A percentile compares a stretch with the other conserved stretches of the same genome.
phyloP scores from a whole-genome alignment of 2,797 vertebrate species.

The Anabas testudineus region DNA sequence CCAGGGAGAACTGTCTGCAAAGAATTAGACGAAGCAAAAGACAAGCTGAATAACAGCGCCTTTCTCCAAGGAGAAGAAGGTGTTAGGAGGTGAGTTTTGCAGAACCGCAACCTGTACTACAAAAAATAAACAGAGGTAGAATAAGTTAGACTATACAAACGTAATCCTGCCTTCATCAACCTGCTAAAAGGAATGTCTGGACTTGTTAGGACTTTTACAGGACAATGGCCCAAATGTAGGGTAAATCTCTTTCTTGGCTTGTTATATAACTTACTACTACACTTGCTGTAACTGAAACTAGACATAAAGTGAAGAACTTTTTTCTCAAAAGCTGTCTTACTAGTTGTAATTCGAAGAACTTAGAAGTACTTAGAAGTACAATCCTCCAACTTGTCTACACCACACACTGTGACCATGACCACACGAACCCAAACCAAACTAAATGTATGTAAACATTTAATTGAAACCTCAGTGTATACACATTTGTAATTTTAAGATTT shows the following conservation, averaged over 20 bases:
- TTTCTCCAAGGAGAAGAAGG: slow-evolving; percentile 51
- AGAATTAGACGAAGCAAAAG: slow-evolving; percentile 60
- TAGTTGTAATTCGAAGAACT: neutral
- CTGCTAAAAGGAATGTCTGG: neutral
- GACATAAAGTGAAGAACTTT: neutral
- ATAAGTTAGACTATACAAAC: neutral
- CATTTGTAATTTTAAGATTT: neutral
- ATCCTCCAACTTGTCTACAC: neutral
- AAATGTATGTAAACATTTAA: neutral
- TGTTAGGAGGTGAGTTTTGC: slow-evolving; percentile 35
- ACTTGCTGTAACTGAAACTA: neutral
- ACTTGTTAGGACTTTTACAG: neutral
- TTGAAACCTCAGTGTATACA: neutral
- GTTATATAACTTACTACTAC: neutral
- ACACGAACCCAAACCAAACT: neutral
- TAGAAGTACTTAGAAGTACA: neutral
- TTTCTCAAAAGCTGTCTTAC: neutral
- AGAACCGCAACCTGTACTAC: slow-evolving; percentile 15
- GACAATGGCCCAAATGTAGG: neutral
- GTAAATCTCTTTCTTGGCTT: neutral
- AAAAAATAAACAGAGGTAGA: slow-evolving; percentile 24
- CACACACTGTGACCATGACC: neutral
- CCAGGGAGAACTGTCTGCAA: slow-evolving; percentile 64
- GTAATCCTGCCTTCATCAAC: neutral
- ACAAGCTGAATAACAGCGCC: slow-evolving; percentile 58